Base-by-base conservation (phyloP, 2,888 invertebrate species). In the Tuberolachnus salignus region DNA sequence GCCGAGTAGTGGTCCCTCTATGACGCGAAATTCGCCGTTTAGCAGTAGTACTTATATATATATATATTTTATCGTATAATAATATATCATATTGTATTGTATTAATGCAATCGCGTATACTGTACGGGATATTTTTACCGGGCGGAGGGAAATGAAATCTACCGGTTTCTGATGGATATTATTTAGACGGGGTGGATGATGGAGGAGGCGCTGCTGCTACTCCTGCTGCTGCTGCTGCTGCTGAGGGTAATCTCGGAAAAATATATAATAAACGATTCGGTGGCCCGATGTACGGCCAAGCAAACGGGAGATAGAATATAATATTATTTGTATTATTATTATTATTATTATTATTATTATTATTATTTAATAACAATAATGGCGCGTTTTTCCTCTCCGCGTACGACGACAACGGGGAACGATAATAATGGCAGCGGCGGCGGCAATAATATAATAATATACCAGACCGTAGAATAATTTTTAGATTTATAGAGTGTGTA, bases 391-490 rank as follows among this genome's bases (percentile, higher is more conserved):
- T 51, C 49, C 61, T 61, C 59, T 16, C n/a, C 57, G 57, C 59
- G 42, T 51, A 57, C n/a, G 55, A n/a, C 13, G 23, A 44, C 59
- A 72, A 72, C 49, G 26, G 46, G 26, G 23, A 13, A 23, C 13
- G 4, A 53, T 53, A 34, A 34, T 34, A 53, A 49, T 19, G 34
- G 23, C 26, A 34, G 14, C 69, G 26, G 14, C 21, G 9, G 19
- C 42, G 21, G 26, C 49, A 75, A 53, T 64, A 51, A 16, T 14
- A 53, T 23, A 23, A 26, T 51, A 67, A 59, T 61, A 61, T 67
- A 67, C 75, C 59, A 78, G 67, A 67, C 75, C 75, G 75, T 78
- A 51, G 75, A 67, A 78, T 78, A 78, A 78, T 78, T 78, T 78
- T 78, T 69, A 78, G 75, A 78, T 78, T 78, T 75, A 78, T 67